These are phyloP conservation scores for Erebia palarica DNA, from an alignment of 2,888 invertebrate genomes.

Conservation along the genomic window DNA sequence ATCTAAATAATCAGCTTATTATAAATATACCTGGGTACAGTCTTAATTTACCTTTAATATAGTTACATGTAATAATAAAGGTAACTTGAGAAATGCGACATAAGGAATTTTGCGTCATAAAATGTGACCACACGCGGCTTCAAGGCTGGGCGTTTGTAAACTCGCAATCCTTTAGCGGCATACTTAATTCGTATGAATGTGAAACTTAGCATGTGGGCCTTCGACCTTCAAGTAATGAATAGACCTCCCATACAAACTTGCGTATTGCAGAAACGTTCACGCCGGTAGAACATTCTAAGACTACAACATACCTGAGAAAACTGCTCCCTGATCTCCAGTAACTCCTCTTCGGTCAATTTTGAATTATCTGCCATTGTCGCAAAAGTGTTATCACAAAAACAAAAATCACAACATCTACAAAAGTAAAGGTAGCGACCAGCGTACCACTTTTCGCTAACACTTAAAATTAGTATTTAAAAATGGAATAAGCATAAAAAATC, in stretches of 20 bases:
- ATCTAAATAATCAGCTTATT: no score
- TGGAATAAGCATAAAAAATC: slow-evolving; percentile 49
- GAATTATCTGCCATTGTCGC: slow-evolving; percentile 79
- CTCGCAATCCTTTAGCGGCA: slow-evolving; percentile 38
- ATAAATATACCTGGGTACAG: no score
- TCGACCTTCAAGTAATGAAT: slow-evolving; percentile 4
- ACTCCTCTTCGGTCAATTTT: slow-evolving; percentile 86
- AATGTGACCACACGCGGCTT: slow-evolving; percentile 55
- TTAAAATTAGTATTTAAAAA: slow-evolving; percentile 47
- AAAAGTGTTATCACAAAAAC: slow-evolving; percentile 67
- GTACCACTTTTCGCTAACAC: slow-evolving; percentile 53
- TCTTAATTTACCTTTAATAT: no score
- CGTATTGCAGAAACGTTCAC: slow-evolving; percentile 7
- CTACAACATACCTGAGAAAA: slow-evolving; percentile 84
- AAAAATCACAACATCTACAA: slow-evolving; percentile 67
- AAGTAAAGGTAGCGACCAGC: slow-evolving; percentile 37
- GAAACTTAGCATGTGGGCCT: slow-evolving; percentile 30
- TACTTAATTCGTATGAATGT: slow-evolving; percentile 37
- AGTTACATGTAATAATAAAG: background rate
- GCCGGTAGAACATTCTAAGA: slow-evolving; percentile 22
- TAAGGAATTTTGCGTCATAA: background rate
- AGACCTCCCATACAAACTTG: slow-evolving; percentile 16
- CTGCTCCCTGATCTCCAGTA: slow-evolving; percentile 88
- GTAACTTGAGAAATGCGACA: background rate
- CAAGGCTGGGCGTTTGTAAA: slow-evolving; percentile 40